Conservation (phyloP, 2,888 invertebrate genomes). For the Leuctra nigra region DNA sequence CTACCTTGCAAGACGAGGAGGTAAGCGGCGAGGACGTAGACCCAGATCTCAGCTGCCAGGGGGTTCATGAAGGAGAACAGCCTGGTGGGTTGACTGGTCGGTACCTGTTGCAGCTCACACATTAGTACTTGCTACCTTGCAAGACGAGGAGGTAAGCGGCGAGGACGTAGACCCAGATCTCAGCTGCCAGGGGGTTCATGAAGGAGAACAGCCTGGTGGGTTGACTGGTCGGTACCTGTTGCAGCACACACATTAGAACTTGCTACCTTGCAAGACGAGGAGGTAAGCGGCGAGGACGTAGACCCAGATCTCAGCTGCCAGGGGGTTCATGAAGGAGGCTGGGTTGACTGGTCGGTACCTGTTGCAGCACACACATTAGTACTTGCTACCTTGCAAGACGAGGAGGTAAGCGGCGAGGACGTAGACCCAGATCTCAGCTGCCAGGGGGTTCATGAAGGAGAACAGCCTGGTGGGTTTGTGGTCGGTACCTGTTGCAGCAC, state of each 20-base stretch:
- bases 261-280: constrained; percentile 29
- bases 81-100: background rate
- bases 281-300: background rate
- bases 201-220: constrained; percentile 89
- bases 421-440: constrained; percentile 65
- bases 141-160: constrained; percentile 88
- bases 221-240: constrained; percentile 86
- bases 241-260: too few species aligned
- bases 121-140: background rate
- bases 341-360: background rate
- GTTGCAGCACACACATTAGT: background rate
- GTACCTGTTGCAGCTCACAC: background rate
- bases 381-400: constrained; percentile 45
- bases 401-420: constrained; percentile 65
- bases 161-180: constrained; percentile 81
- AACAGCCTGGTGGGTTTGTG: constrained; percentile 45
- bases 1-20: too few species aligned
- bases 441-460: constrained; percentile 50
- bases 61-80: background rate
- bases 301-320: background rate
- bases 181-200: constrained; percentile 94
- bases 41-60: too few species aligned
- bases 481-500: constrained; percentile 37
- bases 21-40: too few species aligned
- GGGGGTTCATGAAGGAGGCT: background rate